Percentiles rank a stretch among this genome's conserved stretches.
These are phyloP conservation scores for Oreochromis spilurus DNA, from an alignment of 2,113 vertebrate genomes.

Conservation along the genomic window DNA sequence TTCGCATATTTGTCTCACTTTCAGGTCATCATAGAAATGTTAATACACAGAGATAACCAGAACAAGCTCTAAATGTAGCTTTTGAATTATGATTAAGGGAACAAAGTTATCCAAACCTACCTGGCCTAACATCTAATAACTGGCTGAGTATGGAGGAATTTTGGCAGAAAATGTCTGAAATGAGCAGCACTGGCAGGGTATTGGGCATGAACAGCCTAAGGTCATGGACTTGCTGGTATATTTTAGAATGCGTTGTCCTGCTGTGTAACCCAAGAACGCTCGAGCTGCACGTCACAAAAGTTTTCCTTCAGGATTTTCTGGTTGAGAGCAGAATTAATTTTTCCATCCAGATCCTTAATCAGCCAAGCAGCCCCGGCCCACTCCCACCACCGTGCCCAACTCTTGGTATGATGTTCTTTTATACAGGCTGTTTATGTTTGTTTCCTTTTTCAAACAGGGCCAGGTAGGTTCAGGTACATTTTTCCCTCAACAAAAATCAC, in stretches of 20 bases:
- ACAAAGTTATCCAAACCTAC: not conserved
- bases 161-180: too few species aligned
- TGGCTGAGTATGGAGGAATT: not conserved
- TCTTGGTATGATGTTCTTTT: not conserved
- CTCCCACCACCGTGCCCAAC: not conserved
- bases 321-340: not conserved
- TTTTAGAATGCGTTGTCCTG: not conserved
- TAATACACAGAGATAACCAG: not conserved
- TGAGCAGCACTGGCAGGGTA: not conserved
- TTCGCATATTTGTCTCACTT: not conserved
- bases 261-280: not conserved
- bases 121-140: not conserved
- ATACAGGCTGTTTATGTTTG: not conserved
- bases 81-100: not conserved
- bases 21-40: not conserved
- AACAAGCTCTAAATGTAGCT: not conserved
- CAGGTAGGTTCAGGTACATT: not conserved
- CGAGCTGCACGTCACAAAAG: not conserved
- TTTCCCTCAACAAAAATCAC: not conserved
- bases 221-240: not conserved
- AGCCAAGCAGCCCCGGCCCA: not conserved
- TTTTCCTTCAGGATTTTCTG: not conserved
- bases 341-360: not conserved
- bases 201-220: not conserved
- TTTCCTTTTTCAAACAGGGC: not conserved